These are phyloP conservation scores for Trichonephila clavata DNA, from an alignment of 1,140 invertebrate species.

Conservation along the genomic window DNA sequence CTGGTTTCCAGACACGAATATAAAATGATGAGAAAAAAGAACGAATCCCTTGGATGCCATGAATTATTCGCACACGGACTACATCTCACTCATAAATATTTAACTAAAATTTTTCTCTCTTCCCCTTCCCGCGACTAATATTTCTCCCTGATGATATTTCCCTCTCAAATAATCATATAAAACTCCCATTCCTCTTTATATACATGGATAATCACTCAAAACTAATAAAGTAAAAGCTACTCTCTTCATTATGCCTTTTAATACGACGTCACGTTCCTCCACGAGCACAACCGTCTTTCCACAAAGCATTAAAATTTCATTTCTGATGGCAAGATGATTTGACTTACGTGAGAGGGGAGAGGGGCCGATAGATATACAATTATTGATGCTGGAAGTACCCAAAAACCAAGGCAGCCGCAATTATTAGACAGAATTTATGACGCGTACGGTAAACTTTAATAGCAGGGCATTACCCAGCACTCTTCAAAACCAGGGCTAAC, in stretches of 20 bases:
- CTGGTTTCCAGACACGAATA: not conserved
- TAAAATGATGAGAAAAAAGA: not conserved
- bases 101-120: not conserved
- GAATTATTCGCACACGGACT: too few relatives aligned
- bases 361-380: not conserved
- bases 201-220: not conserved
- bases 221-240: not conserved
- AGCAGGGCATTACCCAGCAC: slow-evolving; percentile 18
- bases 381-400: not conserved
- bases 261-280: not conserved
- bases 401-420: slow-evolving; percentile 32
- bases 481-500: slow-evolving; percentile 8
- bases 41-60: not conserved
- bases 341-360: not conserved
- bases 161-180: not conserved
- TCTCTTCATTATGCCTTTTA: not conserved
- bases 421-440: slow-evolving; percentile 57
- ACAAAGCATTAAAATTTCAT: slow-evolving; percentile 13
- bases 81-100: not conserved
- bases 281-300: not conserved
- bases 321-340: not conserved
- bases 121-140: not conserved
- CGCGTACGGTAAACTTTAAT: slow-evolving; percentile 53
- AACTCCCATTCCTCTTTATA: not conserved
- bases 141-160: not conserved